Conservation (phyloP, 2,113 vertebrate genomes). For the Pelobates fuscus region DNA sequence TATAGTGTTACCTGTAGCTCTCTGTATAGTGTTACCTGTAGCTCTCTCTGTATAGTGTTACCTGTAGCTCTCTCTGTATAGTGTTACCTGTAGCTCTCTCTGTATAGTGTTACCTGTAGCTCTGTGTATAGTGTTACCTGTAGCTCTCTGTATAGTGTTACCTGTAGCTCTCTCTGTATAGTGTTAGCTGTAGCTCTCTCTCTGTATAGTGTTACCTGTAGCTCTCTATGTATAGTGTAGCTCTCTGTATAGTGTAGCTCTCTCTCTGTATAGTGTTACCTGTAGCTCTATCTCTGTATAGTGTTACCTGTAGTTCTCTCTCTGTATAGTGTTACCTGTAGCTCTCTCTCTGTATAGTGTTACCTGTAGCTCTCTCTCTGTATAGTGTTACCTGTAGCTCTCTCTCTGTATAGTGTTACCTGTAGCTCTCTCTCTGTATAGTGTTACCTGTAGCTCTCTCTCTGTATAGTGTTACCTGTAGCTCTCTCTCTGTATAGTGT, state of each 20-base stretch:
- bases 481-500: background rate
- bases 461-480: background rate
- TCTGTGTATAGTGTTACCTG: background rate
- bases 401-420: background rate
- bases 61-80: no score
- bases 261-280: no score
- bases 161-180: background rate
- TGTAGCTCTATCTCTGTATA: no score
- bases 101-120: background rate
- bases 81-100: no score
- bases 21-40: no score
- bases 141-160: background rate
- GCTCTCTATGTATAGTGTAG: no score
- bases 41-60: no score
- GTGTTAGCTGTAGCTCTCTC: background rate
- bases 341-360: background rate
- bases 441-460: background rate
- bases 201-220: no score
- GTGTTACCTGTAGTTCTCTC: background rate
- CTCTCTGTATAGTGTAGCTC: no score
- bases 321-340: background rate
- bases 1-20: no score
- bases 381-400: background rate
- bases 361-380: background rate
- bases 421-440: background rate